Percentiles rank a stretch among this genome's conserved stretches.
These are phyloP conservation scores for Clunio marinus DNA, from an alignment of 2,888 invertebrate species.

Conservation along the genomic window DNA sequence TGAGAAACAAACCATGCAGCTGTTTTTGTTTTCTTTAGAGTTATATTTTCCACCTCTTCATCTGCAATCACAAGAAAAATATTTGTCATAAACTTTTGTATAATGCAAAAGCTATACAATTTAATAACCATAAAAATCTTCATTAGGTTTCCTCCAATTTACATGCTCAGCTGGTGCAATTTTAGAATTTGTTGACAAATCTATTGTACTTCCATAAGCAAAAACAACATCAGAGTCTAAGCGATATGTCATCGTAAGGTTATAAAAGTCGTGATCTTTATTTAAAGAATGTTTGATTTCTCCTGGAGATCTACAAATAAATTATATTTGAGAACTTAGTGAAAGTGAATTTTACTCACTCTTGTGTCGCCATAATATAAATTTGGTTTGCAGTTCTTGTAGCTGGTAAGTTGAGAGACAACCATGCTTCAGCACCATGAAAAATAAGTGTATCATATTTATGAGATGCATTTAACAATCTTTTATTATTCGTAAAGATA, in stretches of 20 bases:
- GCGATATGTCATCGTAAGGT: conserved; percentile 58
- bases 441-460: background rate
- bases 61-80: no score
- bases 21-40: conserved; percentile 49
- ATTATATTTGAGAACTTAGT: no score
- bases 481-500: background rate
- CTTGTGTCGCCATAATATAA: conserved; percentile 50
- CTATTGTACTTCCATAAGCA: conserved; percentile 50
- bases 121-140: conserved; percentile 41
- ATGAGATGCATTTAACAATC: background rate
- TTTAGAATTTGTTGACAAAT: conserved; percentile 43
- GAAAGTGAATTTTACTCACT: background rate
- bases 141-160: conserved; percentile 46
- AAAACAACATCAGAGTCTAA: conserved; percentile 54
- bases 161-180: conserved; percentile 45
- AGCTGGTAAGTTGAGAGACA: background rate
- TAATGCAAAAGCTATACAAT: no score
- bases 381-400: conserved; percentile 46
- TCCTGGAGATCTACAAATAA: conserved; percentile 46
- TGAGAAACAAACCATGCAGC: conserved; percentile 59
- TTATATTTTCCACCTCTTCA: no score
- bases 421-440: background rate
- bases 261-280: conserved; percentile 53
- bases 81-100: no score
- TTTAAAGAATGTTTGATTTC: conserved; percentile 48